These are phyloP conservation scores for Boleophthalmus pectinirostris DNA, from an alignment of 2,113 vertebrate genomes.

Conservation along the genomic window DNA sequence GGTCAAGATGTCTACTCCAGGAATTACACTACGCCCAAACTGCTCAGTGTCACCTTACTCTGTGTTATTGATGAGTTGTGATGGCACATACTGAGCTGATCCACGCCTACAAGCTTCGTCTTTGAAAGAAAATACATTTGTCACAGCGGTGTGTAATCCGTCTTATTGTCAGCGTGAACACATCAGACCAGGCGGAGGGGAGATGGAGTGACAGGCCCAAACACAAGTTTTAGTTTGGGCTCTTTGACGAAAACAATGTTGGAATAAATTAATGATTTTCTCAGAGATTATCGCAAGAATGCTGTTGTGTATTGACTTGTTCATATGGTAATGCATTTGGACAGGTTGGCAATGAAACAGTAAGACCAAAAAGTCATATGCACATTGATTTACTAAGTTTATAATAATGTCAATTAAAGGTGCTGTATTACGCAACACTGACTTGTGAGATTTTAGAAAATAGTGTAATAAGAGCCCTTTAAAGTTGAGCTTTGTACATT, in stretches of 20 bases:
- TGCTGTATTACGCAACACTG: no score
- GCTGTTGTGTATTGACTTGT: neutral
- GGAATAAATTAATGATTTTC: constrained; percentile 9
- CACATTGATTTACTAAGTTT: no score
- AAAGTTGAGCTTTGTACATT: no score
- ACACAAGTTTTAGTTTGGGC: constrained; percentile 27
- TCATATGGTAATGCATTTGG: neutral
- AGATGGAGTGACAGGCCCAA: constrained; percentile 50
- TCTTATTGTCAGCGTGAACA: constrained; percentile 52
- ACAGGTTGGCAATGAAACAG: no score
- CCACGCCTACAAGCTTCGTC: constrained; percentile 27
- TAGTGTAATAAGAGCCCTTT: no score
- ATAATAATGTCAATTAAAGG: no score
- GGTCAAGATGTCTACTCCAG: constrained; percentile 20
- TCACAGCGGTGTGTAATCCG: constrained; percentile 41
- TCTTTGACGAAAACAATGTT: neutral
- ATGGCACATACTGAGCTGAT: constrained; percentile 25
- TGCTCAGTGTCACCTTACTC: constrained; percentile 52
- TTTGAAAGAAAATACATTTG: constrained; percentile 1
- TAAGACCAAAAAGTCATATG: neutral
- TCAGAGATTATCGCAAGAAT: neutral
- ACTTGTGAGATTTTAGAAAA: no score
- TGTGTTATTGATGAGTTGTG: constrained; percentile 52
- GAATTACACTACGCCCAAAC: constrained; percentile 43
- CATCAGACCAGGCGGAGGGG: constrained; percentile 40